Evolutionary conservation across 2,888 invertebrate genomes (phyloP), one percentile per base, ranked within the genome.

Genomic region (Hypena proboscidalis): DNA sequence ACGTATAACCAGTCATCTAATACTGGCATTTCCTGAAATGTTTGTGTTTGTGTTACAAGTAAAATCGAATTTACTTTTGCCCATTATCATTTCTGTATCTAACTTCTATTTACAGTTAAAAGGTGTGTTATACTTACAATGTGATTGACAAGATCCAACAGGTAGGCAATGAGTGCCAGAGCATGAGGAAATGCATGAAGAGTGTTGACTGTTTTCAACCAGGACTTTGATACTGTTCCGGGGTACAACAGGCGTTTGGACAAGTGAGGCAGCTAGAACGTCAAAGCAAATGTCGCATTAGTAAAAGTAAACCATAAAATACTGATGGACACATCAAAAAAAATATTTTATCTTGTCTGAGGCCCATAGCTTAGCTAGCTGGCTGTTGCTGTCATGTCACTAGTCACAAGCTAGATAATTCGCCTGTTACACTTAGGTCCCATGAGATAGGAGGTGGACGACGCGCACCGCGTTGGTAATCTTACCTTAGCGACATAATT

Each of bases 141-240:
- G 10, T 85, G 74, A 8, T 71, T 74, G 38, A 82, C 85, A 1
- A 92, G 60, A 50, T 92, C 92, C 21, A 91, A 72, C 0, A 93
- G 68, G 79, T 92, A 93, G 0, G 85, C 83, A 6, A 93, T 75
- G 73, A 93, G 90, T 0, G 91, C 93, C 3, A 93, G 70, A 29
- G 92, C 92, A 21, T 92, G 90, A 0, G 92, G 92, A 77, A 91
- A 93, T 0, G 92, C 91, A 67, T 93, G 92, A 61, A 90, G 82
- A 0, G 92, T 91, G 76, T 93, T 93, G 2, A 92, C 92, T 0
- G 93, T 90, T 72, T 91, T 90, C 59, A 93, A 74, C 93, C 93
- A 93, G 0, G 93, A 92, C 77, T 93, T 92, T 55, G 91, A 86
- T 7, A 93, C 80, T 0, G 79, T 48, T 4, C 92, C 92, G 0